Evolutionary conservation across 1,140 invertebrate species (phyloP), one percentile per base, ranked within the genome.

Genomic region (Sminthurides bifidus): DNA sequence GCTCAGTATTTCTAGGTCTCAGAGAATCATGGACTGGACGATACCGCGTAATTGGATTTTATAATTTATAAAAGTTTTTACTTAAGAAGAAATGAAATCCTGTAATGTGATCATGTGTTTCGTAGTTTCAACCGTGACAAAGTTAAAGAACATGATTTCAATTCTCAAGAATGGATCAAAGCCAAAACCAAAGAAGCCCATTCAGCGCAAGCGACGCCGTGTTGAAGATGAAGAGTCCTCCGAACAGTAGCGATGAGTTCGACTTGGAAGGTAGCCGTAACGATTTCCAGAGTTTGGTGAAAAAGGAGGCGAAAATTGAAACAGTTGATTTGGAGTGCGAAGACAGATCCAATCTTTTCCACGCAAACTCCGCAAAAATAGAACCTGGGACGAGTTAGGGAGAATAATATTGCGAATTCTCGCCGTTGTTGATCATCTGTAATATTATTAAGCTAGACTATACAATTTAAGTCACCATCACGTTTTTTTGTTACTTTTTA

Each of bases 21-120:
- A 30, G 3, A 23, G 58, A 48, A 64, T 72, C 14, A 67, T 76
- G 60, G 79, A 82, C 55, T 84, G 81, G 74, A 73, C 80, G 29
- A 77, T 83, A 64, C 68, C 73, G 10, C 72, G 73, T 43, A 68
- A 67, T 26, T 26, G 6, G 21, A 14, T 31, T 33, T 50, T 12
- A 17, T n/a, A 33, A 5, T 35, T 30, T 33, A 5, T 31, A 19
- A 35, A 50, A 33, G 6, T 12, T 12, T 12, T 6, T 43, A 14
- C 6, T 43, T 10, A 14, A 10, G 14, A 6, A 43, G 14, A 12
- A 21, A 33, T 50, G 26, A 31, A 37, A 27, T 40, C 43, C 31
- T 19, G 29, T n/a, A 27, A 24, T 33, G 41, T 50, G 23, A 40
- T 3, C 21, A 19, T 55, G 29, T 55, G 2, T 45, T 26, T 1